Evolutionary conservation across 2,113 vertebrate genomes (phyloP).

Genomic region (Litocranius walleri): DNA sequence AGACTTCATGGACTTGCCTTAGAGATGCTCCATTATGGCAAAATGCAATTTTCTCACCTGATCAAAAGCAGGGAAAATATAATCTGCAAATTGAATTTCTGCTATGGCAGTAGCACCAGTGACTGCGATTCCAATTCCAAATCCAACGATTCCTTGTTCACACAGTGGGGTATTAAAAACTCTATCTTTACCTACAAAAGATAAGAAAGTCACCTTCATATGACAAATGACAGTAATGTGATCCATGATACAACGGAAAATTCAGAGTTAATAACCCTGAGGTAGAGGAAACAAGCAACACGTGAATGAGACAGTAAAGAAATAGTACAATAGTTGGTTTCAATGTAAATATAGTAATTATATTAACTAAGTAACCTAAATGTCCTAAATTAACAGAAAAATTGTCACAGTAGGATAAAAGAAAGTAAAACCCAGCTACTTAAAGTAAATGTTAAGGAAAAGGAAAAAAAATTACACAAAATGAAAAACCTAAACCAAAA

Average conservation of each 20-base stretch:
- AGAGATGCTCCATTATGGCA: background rate
- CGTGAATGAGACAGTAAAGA: background rate
- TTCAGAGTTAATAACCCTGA: background rate
- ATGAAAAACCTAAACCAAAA: background rate
- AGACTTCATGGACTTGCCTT: background rate
- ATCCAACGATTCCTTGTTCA: slow-evolving; percentile 99
- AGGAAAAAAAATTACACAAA: background rate
- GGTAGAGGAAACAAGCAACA: background rate
- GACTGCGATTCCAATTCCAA: slow-evolving; percentile 94
- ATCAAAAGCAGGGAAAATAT: slow-evolving; percentile 98
- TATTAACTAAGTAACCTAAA: background rate
- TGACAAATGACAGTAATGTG: background rate
- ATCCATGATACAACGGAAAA: background rate
- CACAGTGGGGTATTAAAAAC: slow-evolving; percentile 99
- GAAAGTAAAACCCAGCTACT: background rate
- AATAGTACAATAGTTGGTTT: background rate
- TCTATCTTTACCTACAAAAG: slow-evolving; percentile 90
- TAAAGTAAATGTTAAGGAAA: background rate
- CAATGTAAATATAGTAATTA: background rate
- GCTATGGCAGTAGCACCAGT: slow-evolving; percentile 95
- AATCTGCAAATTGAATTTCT: slow-evolving; percentile 99
- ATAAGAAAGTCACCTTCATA: slow-evolving; percentile 4
- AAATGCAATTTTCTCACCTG: slow-evolving; percentile 84
- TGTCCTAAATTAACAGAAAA: background rate
- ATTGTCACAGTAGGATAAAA: background rate